Base-by-base conservation (phyloP, 37 sponge, comb jelly and placozoan species). In the Halichondria panicea region DNA sequence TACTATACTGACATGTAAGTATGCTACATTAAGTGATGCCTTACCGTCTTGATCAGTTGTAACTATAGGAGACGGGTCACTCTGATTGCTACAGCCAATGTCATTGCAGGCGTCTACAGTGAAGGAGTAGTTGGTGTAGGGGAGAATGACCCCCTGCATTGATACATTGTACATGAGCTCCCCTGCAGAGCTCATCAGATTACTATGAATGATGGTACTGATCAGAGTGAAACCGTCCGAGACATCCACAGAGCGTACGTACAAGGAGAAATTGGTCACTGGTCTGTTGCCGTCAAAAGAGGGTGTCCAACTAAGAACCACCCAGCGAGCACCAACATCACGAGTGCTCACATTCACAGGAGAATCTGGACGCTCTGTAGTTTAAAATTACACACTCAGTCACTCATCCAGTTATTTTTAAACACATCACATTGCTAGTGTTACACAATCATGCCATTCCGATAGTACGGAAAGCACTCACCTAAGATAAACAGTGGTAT, bases 331-430 rank as follows among this genome's bases (percentile, higher is more conserved):
- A 36, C 75, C 66, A 35, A 13, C 24, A 0, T 31, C 24, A 46
- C 39, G 30, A 11, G 65, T 60, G 31, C 39, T 65, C 13, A 76
- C 50, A 60, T 76, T 66, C 18, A 39, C 34, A 25, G 86, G 86
- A 43, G 81, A 39, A 57, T 90, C 91, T 30, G 91, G 91, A 32
- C n/a, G 44, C 60, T 90, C 91, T 90, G 66, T 68, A 48, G 13
- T 64, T 45, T 54, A 31, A 55, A 37, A 46, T 73, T 24, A 43
- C n/a, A n/a, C n/a, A n/a, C n/a, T n/a, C n/a, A n/a, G n/a, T n/a
- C n/a, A n/a, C n/a, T n/a, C n/a, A n/a, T n/a, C n/a, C n/a, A n/a
- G n/a, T n/a, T n/a, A n/a, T n/a, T n/a, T n/a, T n/a, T n/a, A n/a
- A n/a, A n/a, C n/a, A n/a, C n/a, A n/a, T n/a, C n/a, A n/a, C n/a